Conservation (phyloP, 1,140 invertebrate species). For the Pachyrhynchus sulphureomaculatus region DNA sequence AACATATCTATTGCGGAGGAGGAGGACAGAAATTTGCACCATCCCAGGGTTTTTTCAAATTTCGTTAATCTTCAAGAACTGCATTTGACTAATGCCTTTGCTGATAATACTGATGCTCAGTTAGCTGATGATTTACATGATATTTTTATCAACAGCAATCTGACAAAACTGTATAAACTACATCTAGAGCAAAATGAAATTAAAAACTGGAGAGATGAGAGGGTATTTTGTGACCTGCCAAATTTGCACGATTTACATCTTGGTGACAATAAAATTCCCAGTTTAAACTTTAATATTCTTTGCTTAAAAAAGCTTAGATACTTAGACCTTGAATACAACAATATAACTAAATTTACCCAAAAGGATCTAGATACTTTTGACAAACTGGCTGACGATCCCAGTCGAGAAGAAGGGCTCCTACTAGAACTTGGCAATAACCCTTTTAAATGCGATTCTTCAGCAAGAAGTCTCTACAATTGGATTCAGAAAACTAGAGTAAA, state of each 20-base stretch:
- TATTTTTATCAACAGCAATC: constrained; percentile 71
- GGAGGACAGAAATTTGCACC: constrained; percentile 61
- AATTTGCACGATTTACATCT: constrained; percentile 68
- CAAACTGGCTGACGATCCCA: constrained; percentile 52
- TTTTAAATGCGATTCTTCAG: constrained; percentile 65
- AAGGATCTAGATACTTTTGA: constrained; percentile 64
- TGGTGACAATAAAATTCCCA: constrained; percentile 64
- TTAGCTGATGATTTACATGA: constrained; percentile 67
- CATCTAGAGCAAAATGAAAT: constrained; percentile 82
- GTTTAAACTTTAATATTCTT: constrained; percentile 66
- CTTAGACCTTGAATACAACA: constrained; percentile 71
- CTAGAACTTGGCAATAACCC: constrained; percentile 70
- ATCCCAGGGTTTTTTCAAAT: constrained; percentile 77
- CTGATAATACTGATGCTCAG: constrained; percentile 63
- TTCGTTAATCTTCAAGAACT: constrained; percentile 71
- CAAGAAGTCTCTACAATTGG: constrained; percentile 66
- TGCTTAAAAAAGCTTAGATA: constrained; percentile 68
- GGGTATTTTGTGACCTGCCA: constrained; percentile 71
- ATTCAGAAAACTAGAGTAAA: constrained; percentile 62
- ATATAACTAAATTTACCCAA: constrained; percentile 61
- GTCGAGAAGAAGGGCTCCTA: constrained; percentile 58
- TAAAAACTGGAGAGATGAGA: constrained; percentile 62
- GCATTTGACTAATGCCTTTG: constrained; percentile 76
- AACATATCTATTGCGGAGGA: constrained; percentile 62
- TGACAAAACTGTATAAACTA: constrained; percentile 67